phyloP scores from a whole-genome alignment of 2,888 invertebrate species.

The Malthinus flaveolus region DNA sequence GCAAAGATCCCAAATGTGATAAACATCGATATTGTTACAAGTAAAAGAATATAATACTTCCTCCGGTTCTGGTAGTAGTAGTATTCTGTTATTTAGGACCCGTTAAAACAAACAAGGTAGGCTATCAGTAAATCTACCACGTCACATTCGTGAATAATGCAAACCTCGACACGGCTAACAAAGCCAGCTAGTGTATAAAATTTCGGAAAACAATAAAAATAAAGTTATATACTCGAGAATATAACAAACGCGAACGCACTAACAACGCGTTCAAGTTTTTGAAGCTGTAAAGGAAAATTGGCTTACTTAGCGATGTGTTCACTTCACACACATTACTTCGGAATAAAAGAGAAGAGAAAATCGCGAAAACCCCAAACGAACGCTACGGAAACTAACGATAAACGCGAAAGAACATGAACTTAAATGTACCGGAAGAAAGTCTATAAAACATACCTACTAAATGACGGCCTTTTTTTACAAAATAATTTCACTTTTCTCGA shows the following conservation, averaged over 20 bases:
- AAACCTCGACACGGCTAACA: conserved; percentile 1
- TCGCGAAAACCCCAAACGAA: conserved; percentile 33
- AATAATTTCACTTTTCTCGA: conserved; percentile 13
- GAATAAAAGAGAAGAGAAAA: conserved; percentile 34
- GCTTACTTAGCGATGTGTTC: conserved; percentile 30
- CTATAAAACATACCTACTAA: conserved; percentile 30
- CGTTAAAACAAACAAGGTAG: conserved; percentile 13
- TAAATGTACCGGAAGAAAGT: conserved; percentile 43
- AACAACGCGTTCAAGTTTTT: conserved; percentile 19
- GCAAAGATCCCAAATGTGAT: neutral
- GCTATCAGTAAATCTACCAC: conserved; percentile 15
- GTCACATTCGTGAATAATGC: conserved; percentile 13
- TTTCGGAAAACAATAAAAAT: conserved; percentile 11
- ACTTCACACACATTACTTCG: conserved; percentile 18
- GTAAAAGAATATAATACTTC: neutral
- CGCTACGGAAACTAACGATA: conserved; percentile 38
- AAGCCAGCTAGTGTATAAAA: conserved; percentile 3
- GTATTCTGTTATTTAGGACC: conserved; percentile 10
- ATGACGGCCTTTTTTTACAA: conserved; percentile 24
- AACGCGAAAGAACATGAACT: conserved; percentile 39
- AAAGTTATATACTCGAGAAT: conserved; percentile 2
- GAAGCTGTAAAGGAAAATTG: conserved; percentile 33
- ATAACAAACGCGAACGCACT: conserved; percentile 1
- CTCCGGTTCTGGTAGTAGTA: too few relatives aligned
- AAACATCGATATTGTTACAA: neutral